Evolutionary conservation across 2,888 invertebrate species (phyloP).

Genomic region (Netelia inedita): DNA sequence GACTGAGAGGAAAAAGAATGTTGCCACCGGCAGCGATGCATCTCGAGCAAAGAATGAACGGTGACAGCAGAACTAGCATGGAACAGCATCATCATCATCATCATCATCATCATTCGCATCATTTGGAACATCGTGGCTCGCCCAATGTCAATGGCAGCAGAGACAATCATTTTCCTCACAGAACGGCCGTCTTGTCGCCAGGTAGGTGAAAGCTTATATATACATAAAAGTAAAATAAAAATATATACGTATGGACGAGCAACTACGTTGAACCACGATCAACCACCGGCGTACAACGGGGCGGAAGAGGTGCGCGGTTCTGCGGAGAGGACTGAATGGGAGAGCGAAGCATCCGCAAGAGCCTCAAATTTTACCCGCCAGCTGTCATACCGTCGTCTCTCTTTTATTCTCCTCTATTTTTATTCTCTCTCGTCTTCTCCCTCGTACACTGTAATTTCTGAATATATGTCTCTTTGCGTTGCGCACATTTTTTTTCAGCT

Average conservation of each 20-base stretch:
- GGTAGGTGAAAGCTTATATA: constrained; percentile 67
- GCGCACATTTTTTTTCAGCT: no score
- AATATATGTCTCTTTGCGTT: no score
- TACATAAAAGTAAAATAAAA: no score
- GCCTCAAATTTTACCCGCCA: constrained; percentile 25
- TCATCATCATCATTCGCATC: constrained; percentile 73
- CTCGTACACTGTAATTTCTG: background rate
- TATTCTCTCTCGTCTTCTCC: background rate
- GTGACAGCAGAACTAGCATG: constrained; percentile 74
- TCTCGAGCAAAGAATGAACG: constrained; percentile 76
- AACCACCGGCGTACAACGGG: background rate
- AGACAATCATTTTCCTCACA: constrained; percentile 72
- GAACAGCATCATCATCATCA: constrained; percentile 74
- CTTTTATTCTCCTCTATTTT: constrained; percentile 34
- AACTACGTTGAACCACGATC: background rate
- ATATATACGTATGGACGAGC: background rate
- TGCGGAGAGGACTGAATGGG: background rate
- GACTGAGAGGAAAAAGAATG: constrained; percentile 67
- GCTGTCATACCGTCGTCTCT: constrained; percentile 41
- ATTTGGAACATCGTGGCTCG: constrained; percentile 70
- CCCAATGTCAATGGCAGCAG: constrained; percentile 70
- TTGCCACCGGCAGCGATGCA: constrained; percentile 77
- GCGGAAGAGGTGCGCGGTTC: background rate
- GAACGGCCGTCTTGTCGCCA: constrained; percentile 74
- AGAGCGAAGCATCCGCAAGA: background rate